Base-by-base conservation (phyloP, 2,797 vertebrate genomes). In the Mergus octosetaceus region DNA sequence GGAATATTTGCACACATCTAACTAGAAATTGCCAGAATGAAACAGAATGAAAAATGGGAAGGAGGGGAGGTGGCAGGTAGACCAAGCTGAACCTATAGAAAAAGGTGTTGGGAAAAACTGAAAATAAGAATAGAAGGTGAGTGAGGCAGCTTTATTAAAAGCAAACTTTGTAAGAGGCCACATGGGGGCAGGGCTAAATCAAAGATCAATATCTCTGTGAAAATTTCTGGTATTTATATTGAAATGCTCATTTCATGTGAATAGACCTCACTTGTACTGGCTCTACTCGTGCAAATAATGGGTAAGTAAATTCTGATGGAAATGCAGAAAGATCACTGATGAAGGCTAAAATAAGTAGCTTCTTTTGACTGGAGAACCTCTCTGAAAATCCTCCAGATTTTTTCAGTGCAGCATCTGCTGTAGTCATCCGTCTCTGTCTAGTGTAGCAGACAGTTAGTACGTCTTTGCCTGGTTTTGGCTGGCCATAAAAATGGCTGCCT, bases 161-260 rank as follows among this genome's bases (percentile, higher is more conserved):
- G 47, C 76, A 91, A 90, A 30, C 38, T 76, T n/a, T 1, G 1
- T 34, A 49, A 77, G 28, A 90, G 68, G 83, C 94, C 94, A 96
- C 93, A 74, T 71, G 95, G 95, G 94, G 90, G 94, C 95, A 95
- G 95, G 93, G 49, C 86, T 92, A 90, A 94, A 93, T 95, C 75
- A 93, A 80, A 92, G 86, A 92, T 93, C 64, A 53, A 24, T 60
- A 89, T 43, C 11, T 70, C 47, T 66, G 36, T 83, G 77, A 64
- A 0, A 85, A 45, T 91, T 83, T 32, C 19, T 34, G 21, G 5
- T 65, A 36, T 74, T 89, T 73, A 13, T 30, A 10, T 47, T 73
- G 69, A 86, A 95, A 85, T 27, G 27, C 9, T 49, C 10, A 36
- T 68, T 68, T 73, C 13, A 13, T 13, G 7, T 85, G 56, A 76